These are phyloP conservation scores for Phalacrocorax aristotelis DNA, from an alignment of 2,113 vertebrate genomes.

Conservation along the genomic window DNA sequence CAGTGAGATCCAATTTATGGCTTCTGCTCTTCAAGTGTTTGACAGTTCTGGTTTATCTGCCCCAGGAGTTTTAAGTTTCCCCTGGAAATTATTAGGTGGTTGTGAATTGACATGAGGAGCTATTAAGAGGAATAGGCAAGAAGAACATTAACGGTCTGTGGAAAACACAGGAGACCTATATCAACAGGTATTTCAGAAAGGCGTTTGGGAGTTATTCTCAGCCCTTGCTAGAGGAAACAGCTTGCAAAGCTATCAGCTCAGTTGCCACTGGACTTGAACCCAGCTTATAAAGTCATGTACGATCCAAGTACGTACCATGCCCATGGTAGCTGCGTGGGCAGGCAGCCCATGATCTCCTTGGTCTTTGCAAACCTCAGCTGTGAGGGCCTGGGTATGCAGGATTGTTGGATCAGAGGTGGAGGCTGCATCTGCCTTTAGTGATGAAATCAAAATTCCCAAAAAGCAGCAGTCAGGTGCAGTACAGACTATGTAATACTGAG, in stretches of 20 bases:
- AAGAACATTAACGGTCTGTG: background rate
- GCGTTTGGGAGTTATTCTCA: background rate
- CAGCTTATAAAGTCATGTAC: background rate
- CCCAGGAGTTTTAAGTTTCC: conserved; percentile 24
- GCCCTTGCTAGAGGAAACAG: background rate
- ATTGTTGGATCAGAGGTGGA: background rate
- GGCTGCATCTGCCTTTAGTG: background rate
- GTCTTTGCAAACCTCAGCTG: rapidly evolving
- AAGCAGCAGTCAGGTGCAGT: background rate
- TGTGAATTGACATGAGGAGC: background rate
- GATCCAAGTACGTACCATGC: background rate
- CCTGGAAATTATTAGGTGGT: conserved; percentile 12
- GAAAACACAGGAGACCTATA: background rate
- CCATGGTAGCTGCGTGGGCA: background rate
- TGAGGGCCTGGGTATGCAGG: background rate
- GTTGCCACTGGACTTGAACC: background rate
- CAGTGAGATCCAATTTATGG: background rate
- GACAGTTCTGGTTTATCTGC: conserved; percentile 19
- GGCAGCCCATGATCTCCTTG: background rate
- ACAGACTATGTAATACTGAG: background rate
- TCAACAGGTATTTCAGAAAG: conserved; percentile 17
- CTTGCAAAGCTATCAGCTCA: background rate
- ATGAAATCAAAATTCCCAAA: background rate
- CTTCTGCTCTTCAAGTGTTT: background rate
- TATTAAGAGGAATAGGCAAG: background rate